phyloP scores from a whole-genome alignment of 2,888 invertebrate species.

The Pandemis heparana region DNA sequence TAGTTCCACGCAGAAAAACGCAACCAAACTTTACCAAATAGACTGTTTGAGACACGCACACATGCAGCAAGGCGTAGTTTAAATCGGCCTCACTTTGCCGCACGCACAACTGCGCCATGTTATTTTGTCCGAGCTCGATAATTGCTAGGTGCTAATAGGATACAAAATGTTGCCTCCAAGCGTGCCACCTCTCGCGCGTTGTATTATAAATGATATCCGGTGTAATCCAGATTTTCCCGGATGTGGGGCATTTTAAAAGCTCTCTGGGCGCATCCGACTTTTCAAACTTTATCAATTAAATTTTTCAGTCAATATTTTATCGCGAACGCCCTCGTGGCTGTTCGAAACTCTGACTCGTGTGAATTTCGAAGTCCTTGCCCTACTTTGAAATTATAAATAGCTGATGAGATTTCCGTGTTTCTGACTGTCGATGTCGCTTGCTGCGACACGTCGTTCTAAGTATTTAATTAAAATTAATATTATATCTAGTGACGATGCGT shows the following conservation, averaged over 20 bases:
- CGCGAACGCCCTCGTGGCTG: background rate
- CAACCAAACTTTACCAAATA: too few species aligned
- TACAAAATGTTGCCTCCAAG: background rate
- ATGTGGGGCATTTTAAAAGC: background rate
- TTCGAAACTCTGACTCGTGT: background rate
- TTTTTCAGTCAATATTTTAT: slow-evolving; percentile 12
- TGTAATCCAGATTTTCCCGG: background rate
- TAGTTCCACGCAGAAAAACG: too few species aligned
- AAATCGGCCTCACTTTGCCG: too few species aligned
- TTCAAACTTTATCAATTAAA: slow-evolving; percentile 10
- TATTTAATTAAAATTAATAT: background rate
- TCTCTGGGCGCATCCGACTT: background rate
- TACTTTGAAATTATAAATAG: background rate
- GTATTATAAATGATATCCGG: background rate
- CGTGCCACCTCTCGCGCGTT: background rate
- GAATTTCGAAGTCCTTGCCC: background rate
- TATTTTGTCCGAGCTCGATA: background rate
- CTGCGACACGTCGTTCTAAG: background rate
- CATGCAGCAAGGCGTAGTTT: too few species aligned
- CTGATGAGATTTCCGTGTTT: background rate
- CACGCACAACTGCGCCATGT: too few species aligned
- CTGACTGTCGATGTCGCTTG: background rate
- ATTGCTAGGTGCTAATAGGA: too few species aligned
- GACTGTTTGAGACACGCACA: too few species aligned
- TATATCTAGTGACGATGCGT: background rate